phyloP scores from a whole-genome alignment of 2,888 invertebrate genomes.

The Andrena fulva region DNA sequence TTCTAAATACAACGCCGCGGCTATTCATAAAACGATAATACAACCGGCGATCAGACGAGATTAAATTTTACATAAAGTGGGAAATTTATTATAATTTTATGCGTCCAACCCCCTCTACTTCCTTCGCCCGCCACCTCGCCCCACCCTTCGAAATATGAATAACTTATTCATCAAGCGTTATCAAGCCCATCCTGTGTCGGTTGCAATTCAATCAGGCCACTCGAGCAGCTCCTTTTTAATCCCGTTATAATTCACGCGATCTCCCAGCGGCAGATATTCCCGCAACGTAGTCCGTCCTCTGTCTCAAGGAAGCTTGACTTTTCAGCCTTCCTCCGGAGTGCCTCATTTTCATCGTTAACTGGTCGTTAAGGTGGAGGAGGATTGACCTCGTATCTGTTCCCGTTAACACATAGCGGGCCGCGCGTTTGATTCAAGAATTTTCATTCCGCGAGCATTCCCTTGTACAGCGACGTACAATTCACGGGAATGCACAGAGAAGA shows the following conservation, averaged over 20 bases:
- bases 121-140: background rate
- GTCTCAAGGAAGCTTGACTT: background rate
- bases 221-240: conserved; percentile 31
- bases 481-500: no score
- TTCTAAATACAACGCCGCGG: conserved; percentile 57
- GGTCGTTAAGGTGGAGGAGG: background rate
- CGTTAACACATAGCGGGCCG: background rate
- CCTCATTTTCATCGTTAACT: background rate
- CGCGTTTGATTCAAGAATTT: background rate
- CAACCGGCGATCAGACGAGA: conserved; percentile 56
- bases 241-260: conserved; percentile 33
- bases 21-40: conserved; percentile 61
- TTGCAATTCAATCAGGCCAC: conserved; percentile 48
- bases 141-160: conserved; percentile 34
- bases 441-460: no score
- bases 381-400: background rate
- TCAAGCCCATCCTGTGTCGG: conserved; percentile 44
- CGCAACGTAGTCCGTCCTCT: background rate
- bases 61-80: conserved; percentile 65
- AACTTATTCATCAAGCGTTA: conserved; percentile 61
- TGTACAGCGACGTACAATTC: no score
- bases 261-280: conserved; percentile 3
- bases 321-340: background rate
- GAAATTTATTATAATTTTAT: conserved; percentile 60
- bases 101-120: background rate